Base-by-base conservation (phyloP, 2,888 invertebrate genomes). In the Eristalinus aeneus region DNA sequence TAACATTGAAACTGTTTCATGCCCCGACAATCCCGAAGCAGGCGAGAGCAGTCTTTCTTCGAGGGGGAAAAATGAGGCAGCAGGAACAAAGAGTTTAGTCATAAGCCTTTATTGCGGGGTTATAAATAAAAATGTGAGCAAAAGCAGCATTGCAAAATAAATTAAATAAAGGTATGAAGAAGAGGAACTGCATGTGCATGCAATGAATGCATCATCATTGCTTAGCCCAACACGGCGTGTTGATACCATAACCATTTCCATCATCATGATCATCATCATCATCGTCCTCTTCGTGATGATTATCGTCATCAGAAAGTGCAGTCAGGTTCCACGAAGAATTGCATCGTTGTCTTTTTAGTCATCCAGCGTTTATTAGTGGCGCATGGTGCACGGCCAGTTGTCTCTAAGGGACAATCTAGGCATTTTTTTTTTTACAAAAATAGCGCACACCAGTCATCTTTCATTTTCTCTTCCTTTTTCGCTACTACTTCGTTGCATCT, bases 191-290 rank as follows among this genome's bases (percentile, higher is more conserved):
- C 74, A 83, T 74, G 75, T 76, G 68, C 76, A 85, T 85, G 76
- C 76, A 60, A 65, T 73, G 60, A 72, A 80, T 80, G 76, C 69
- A 85, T 77, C 85, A 85, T 79, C 74, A 76, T 73, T 84, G 67
- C 80, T 80, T 69, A 64, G 46, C 67, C 58, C 75, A 72, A 68
- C 71, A 72, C 68, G 71, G 53, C 56, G 56, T 67, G 67, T 63
- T 56, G 71, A 80, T 76, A 72, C 67, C 58, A 79, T 63, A 75
- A 76, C 58, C 60, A 77, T 77, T 68, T 80, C 65, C 73, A 80
- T 77, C 76, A 63, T 75, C 75, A 68, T 83, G 46, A 74, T 74
- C 67, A 72, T 69, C 58, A 60, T 69, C 76, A 85, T 76, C 68
- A 69, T 64, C 75, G 79, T 75, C 67, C 68, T 39, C n/a, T 6